Conservation (phyloP, 2,113 vertebrate genomes). For the Meleagris gallopavo region DNA sequence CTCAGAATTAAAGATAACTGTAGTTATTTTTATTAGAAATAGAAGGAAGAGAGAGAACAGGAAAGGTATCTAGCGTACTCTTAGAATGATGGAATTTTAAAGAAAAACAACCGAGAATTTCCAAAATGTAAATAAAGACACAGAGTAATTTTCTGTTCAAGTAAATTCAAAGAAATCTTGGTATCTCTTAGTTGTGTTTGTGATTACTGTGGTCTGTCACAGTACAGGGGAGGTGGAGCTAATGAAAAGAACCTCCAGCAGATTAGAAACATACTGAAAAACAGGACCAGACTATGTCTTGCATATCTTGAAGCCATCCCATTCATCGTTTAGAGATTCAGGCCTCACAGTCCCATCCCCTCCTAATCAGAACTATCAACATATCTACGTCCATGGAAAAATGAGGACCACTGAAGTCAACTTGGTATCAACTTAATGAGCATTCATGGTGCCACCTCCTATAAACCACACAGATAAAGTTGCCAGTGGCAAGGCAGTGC, state of each 20-base stretch:
- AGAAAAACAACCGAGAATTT: rapidly evolving
- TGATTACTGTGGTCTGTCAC: neutral
- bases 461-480: neutral
- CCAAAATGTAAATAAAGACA: neutral
- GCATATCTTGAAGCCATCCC: neutral
- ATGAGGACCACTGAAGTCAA: neutral
- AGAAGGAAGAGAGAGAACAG: neutral
- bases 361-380: neutral
- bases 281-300: neutral
- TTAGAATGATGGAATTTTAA: neutral
- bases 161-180: neutral
- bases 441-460: rapidly evolving
- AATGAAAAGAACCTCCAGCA: neutral
- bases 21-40: neutral
- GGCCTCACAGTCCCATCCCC: neutral
- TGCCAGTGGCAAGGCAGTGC: neutral
- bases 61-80: neutral
- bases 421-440: neutral
- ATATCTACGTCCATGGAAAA: rapidly evolving
- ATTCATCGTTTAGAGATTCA: rapidly evolving
- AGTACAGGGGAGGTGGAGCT: neutral
- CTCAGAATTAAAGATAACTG: neutral
- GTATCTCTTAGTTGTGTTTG: neutral
- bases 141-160: neutral
- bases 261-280: neutral